Conservation (phyloP, 30 jellyfish, hydroid and myxozoan genomes). For the Aurelia sp. region DNA sequence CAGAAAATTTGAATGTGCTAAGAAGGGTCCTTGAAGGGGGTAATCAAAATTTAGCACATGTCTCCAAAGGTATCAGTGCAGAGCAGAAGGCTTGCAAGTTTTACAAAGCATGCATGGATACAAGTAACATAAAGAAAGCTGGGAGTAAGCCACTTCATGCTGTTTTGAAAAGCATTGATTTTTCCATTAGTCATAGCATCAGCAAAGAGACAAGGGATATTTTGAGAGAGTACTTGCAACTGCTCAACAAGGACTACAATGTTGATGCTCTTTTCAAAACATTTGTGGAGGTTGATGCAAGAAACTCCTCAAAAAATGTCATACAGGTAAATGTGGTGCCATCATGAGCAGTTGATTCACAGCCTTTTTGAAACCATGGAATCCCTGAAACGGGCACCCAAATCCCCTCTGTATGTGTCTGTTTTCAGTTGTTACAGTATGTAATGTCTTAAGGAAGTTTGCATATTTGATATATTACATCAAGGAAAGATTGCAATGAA, state of each 20-base stretch:
- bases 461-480: too few species aligned
- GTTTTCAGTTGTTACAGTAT: too few species aligned
- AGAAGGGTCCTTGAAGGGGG: slow-evolving; percentile 50
- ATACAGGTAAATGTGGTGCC: slow-evolving; percentile 34
- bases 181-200: neutral
- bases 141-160: slow-evolving; percentile 71
- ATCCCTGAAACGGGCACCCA: too few species aligned
- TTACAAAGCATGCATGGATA: slow-evolving; percentile 87
- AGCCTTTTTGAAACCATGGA: too few species aligned
- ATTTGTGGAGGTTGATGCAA: slow-evolving; percentile 63
- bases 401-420: too few species aligned
- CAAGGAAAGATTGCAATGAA: too few species aligned
- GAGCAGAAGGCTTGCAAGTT: slow-evolving; percentile 63
- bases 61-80: slow-evolving; percentile 38
- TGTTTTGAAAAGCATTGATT: slow-evolving; percentile 32
- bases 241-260: slow-evolving; percentile 18
- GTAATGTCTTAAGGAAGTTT: too few species aligned
- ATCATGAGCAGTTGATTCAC: neutral
- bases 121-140: slow-evolving; percentile 41
- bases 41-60: slow-evolving; percentile 10
- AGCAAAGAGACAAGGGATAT: neutral
- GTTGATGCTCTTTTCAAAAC: slow-evolving; percentile 45
- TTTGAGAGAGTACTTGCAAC: slow-evolving; percentile 21
- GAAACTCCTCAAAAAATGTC: slow-evolving; percentile 47
- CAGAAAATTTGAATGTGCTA: slow-evolving; percentile 56